Evolutionary conservation across 2,113 vertebrate species (phyloP), one percentile per base, ranked within the genome.

Genomic region (Platycercus adscitus): DNA sequence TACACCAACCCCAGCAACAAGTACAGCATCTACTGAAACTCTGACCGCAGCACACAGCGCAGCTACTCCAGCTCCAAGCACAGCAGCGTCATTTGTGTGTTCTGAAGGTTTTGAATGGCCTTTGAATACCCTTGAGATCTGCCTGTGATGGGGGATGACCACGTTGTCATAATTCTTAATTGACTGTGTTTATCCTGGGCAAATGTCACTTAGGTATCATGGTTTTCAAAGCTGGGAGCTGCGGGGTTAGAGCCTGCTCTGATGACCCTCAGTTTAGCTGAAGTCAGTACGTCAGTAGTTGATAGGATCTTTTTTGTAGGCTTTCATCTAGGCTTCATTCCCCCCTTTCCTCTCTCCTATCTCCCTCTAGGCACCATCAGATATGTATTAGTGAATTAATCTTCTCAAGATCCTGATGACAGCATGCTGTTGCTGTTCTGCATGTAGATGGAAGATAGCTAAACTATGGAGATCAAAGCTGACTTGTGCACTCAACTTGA

Each of bases 271-370:
- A 56, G 41, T 19, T 63, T 16, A 46, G 21, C 0, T 73, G 52
- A 69, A 69, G 29, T 60, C 28, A 39, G 3, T 18, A 53, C 0
- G 0, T 47, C 44, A 37, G 26, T 8, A 86, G 35, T 20, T 65
- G 7, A 8, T 56, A 28, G 6, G 17, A 65, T 41, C 49, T 83
- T 2, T 0, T 50, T 76, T 12, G 4, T 10, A 58, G 25, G 18
- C 15, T 33, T 31, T 63, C 31, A 56, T 29, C 28, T 82, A 31
- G 23, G 21, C 41, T 11, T 81, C 24, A 23, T 9, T 78, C 53
- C 55, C 55, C n/a, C 55, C 55, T n/a, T 56, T 56, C 19, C 55
- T 56, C 31, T 56, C n/a, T 20, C 25, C 26, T 28, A 11, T 56
- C n/a, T 80, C 49, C 6, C 16, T 37, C 11, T 46, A 43, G 26